A percentile compares a stretch with the other conserved stretches of the same genome.
Conservation (phyloP, 2,888 invertebrate species). For the Hartigia nigra region DNA sequence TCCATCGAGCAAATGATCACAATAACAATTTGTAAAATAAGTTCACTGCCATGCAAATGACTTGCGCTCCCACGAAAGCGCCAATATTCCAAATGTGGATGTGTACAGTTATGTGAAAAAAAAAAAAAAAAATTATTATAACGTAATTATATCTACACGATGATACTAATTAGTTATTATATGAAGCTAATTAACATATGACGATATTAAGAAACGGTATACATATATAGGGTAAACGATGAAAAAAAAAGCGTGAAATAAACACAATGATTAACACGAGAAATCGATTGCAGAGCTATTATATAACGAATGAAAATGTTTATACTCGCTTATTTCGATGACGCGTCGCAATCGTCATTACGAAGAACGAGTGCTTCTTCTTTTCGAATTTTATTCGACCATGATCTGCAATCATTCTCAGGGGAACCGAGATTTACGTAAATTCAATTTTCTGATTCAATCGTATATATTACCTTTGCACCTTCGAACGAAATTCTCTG, state of each 20-base stretch:
- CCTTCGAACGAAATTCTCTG: background rate
- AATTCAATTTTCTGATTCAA: background rate
- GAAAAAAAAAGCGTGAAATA: constrained; percentile 13
- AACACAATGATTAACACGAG: constrained; percentile 24
- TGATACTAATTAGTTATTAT: constrained; percentile 52
- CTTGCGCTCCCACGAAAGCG: constrained; percentile 50
- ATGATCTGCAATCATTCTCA: background rate
- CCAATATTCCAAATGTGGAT: constrained; percentile 53
- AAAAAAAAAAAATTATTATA: constrained; percentile 43
- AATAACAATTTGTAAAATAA: constrained; percentile 52
- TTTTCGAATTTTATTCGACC: background rate
- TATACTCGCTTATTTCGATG: constrained; percentile 16
- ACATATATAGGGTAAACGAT: constrained; percentile 51
- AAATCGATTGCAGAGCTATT: constrained; percentile 53
- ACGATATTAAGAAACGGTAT: constrained; percentile 53
- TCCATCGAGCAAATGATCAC: constrained; percentile 53
- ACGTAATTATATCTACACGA: constrained; percentile 52
- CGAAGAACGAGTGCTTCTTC: background rate
- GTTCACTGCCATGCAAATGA: constrained; percentile 61
- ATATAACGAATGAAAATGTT: constrained; percentile 49
- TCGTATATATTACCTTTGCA: background rate
- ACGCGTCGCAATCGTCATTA: background rate
- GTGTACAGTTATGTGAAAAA: constrained; percentile 57
- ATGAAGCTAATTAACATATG: constrained; percentile 55
- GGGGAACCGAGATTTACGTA: background rate